These are phyloP conservation scores for Scrobipalpa atriplicella DNA, from an alignment of 2,888 invertebrate species.

Conservation along the genomic window DNA sequence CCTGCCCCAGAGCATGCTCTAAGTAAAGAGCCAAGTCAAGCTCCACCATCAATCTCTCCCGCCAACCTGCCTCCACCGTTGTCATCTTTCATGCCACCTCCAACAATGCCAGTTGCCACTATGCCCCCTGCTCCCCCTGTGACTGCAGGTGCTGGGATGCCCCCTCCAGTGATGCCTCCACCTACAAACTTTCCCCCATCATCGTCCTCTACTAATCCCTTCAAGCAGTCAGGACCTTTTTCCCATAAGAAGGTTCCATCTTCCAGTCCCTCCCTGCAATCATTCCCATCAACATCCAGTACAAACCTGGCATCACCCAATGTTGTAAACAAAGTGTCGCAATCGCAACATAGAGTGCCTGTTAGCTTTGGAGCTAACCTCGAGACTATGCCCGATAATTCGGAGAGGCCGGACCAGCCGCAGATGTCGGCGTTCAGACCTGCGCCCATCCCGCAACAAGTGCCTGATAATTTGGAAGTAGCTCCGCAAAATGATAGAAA, in stretches of 20 bases:
- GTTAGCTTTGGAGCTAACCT: constrained; percentile 82
- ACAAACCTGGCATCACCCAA: constrained; percentile 64
- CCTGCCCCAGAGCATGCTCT: constrained; percentile 42
- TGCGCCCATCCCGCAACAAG: constrained; percentile 53
- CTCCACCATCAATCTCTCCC: constrained; percentile 43
- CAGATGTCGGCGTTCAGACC: constrained; percentile 54
- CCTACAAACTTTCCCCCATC: constrained; percentile 54
- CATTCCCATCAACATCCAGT: constrained; percentile 56
- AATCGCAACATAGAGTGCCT: constrained; percentile 62
- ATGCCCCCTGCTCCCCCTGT: constrained; percentile 33
- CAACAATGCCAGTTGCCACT: constrained; percentile 31
- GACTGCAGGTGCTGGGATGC: constrained; percentile 30
- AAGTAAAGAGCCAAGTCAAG: constrained; percentile 34
- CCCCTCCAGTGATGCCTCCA: constrained; percentile 42
- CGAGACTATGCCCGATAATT: constrained; percentile 86
- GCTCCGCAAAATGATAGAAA: constrained; percentile 87
- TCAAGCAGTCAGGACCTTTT: constrained; percentile 72
- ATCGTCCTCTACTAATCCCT: constrained; percentile 63
- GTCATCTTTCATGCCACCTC: constrained; percentile 33
- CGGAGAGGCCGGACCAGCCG: constrained; percentile 84
- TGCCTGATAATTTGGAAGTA: constrained; percentile 83
- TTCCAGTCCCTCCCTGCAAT: constrained; percentile 46
- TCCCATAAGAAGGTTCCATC: constrained; percentile 67
- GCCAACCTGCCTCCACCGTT: constrained; percentile 43
- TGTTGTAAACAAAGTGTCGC: constrained; percentile 61